phyloP scores from a whole-genome alignment of 1,140 invertebrate genomes.

The Dendroctonus ponderosae region DNA sequence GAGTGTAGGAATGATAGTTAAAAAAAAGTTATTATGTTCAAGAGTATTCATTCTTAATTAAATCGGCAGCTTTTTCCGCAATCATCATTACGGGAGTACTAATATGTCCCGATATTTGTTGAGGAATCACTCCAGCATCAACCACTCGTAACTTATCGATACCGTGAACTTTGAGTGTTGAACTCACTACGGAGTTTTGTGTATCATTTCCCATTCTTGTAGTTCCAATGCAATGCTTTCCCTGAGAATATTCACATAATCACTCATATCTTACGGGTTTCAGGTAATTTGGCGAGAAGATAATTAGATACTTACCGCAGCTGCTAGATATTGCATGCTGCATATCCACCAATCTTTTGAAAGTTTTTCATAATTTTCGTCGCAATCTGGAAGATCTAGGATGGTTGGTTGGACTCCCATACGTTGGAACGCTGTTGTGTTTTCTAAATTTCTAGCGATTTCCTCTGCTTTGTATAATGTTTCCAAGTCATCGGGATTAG shows the following conservation, averaged over 20 bases:
- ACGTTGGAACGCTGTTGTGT: constrained; percentile 53
- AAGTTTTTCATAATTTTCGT: constrained; percentile 5
- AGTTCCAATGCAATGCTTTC: constrained; percentile 56
- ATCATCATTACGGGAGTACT: too few species aligned
- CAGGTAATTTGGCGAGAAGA: too few species aligned
- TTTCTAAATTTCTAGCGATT: constrained; percentile 49
- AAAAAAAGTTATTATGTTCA: too few species aligned
- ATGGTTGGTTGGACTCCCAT: constrained; percentile 48
- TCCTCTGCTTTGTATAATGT: constrained; percentile 55
- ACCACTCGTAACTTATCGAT: too few species aligned
- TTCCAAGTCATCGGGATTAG: constrained; percentile 55
- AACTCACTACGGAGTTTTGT: constrained; percentile 53
- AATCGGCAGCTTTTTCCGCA: too few species aligned
- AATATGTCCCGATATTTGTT: too few species aligned
- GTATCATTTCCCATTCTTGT: constrained; percentile 61
- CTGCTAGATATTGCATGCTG: background rate
- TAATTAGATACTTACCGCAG: background rate
- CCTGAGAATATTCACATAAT: constrained; percentile 1
- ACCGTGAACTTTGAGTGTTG: constrained; percentile 49
- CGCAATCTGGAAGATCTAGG: constrained; percentile 4
- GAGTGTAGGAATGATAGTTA: too few species aligned
- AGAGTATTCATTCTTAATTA: too few species aligned
- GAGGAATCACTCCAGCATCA: too few species aligned
- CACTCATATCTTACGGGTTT: too few species aligned
- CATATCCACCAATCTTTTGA: constrained; percentile 30